Base-by-base conservation (phyloP, 1,140 invertebrate genomes). In the Drosophila insularis region DNA sequence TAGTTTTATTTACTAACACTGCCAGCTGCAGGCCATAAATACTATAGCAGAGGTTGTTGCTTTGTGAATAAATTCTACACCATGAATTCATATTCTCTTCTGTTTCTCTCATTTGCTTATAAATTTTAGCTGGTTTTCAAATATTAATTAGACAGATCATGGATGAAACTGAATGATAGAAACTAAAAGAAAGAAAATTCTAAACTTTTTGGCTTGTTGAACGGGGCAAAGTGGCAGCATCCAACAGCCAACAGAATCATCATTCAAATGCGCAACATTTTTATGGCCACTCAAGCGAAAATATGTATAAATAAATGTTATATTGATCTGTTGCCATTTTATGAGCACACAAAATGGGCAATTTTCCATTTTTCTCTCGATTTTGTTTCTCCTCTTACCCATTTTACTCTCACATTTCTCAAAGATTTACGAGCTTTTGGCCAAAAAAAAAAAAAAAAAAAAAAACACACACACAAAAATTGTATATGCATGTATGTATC, bases 281-380 rank as follows among this genome's bases (percentile, higher is more conserved):
- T 86, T 81, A 81, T 78, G 68, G 68, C 54, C 75, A 56, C 53
- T 71, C 46, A 63, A 55, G 63, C 53, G 63, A 77, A 78, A 78
- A 87, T 86, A 50, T 50, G 43, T 50, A 81, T 79, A 87, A 79
- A 86, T 87, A 86, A 86, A 86, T 82, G 72, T 79, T 82, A 82
- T 86, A 86, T 86, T 86, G 82, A 87, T 86, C 74, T 81, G 68
- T 61, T 80, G 39, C 60, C 67, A 59, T 64, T 76, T 76, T 76
- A 76, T 76, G 73, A 53, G 13, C 31, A 31, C n/a, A 23, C 23
- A 62, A 76, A 86, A 85, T 87, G 82, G 81, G 63, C 82, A 87
- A 81, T 87, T 87, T 87, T 81, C 82, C 82, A 81, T 87, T 86
- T 87, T 87, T 87, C 31, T 61, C 35, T 37, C 35, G 35, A 37